Evolutionary conservation across 2,888 invertebrate genomes (phyloP), one percentile per base, ranked within the genome.

Genomic region (Deilephila porcellus): DNA sequence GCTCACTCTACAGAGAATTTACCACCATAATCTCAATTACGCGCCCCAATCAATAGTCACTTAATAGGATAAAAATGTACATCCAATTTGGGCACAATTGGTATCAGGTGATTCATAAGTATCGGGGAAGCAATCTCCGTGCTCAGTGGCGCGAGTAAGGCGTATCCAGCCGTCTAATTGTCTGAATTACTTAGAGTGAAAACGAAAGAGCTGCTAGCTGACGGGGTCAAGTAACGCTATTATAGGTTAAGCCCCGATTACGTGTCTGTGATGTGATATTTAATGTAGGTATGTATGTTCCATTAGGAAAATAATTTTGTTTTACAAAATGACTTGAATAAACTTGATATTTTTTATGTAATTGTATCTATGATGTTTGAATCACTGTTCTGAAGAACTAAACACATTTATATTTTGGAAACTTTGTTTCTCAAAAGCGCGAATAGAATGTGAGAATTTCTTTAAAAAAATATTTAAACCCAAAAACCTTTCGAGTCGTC

Each of bases 131-230:
- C 89, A 92, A 90, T 92, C 88, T 90, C 87, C 83, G 79, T 82
- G 88, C 80, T 83, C 87, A 90, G 85, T 87, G 89, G 87, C 84
- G 89, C 89, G 86, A 80, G 78, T 74, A 82, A 83, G 83, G 81
- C 85, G 89, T 87, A 88, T 85, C 88, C 87, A 87, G 82, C 84
- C 85, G 85, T 83, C 86, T 92, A 93, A 93, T 93, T 92, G 92
- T 87, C 84, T 85, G 88, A 90, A 92, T 91, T 90, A 91, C 89
- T 84, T 83, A 85, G 83, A 87, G 86, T 86, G 85, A 84, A 85
- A 84, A 84, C 80, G 81, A 83, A 84, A 78, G 80, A 80, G 78
- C 74, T 76, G 64, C 34, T 45, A 14, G 25, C 52, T 52, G 67
- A 56, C 5, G 64, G 37, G 64, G 37, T 73, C 59, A 67, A 67